A percentile compares a stretch with the other conserved stretches of the same genome.
Evolutionary conservation across 2,888 invertebrate genomes (phyloP).

Genomic region (Dorcus parallelipipedus): DNA sequence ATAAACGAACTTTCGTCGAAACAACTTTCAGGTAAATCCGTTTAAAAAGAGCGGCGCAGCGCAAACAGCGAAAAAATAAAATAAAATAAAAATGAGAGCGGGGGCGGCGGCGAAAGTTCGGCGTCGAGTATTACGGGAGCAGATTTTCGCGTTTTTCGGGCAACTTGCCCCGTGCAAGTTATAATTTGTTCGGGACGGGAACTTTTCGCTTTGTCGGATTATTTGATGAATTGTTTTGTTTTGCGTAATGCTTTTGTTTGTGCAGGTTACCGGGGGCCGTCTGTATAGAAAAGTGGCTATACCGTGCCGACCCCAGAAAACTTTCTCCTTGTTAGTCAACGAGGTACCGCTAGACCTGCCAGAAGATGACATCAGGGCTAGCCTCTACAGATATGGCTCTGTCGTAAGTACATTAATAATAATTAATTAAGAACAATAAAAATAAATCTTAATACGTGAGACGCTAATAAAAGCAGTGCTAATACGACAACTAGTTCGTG

Average conservation of each 20-base stretch:
- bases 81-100: not conserved
- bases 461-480: too few species aligned
- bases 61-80: not conserved
- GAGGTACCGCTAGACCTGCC: constrained; percentile 83
- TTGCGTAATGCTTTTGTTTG: not conserved
- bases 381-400: constrained; percentile 68
- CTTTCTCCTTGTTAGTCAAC: constrained; percentile 78
- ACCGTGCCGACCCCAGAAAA: constrained; percentile 82
- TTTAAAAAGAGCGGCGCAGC: not conserved
- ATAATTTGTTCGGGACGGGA: too few species aligned
- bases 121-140: not conserved
- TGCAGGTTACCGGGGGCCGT: constrained; percentile 72
- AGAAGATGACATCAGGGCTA: constrained; percentile 73
- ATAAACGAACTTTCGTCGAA: not conserved
- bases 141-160: not conserved
- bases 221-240: not conserved
- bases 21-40: not conserved
- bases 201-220: not conserved
- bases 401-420: constrained; percentile 51
- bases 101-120: not conserved
- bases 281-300: constrained; percentile 84
- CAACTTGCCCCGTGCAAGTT: too few species aligned
- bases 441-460: too few species aligned
- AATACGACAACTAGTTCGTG: too few species aligned
- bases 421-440: not conserved